Percentiles rank a stretch among this genome's conserved stretches.
These are phyloP conservation scores for Crenuchus spilurus DNA, from an alignment of 2,797 vertebrate genomes.

Conservation along the genomic window DNA sequence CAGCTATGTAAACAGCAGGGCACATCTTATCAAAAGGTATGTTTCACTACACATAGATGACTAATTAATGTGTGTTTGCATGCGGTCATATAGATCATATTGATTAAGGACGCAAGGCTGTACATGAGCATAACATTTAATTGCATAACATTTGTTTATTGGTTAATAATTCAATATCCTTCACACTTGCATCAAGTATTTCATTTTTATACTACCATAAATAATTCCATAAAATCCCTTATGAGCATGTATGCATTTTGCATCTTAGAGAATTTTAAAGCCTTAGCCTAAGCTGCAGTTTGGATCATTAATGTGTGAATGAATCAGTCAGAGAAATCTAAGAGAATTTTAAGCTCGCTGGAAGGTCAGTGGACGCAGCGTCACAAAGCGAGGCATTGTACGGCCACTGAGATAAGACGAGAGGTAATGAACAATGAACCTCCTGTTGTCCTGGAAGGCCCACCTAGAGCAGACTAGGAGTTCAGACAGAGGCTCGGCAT, in stretches of 20 bases:
- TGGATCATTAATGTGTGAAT: conserved; percentile 18
- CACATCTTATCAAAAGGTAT: conserved; percentile 99
- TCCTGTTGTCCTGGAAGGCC: conserved; percentile 55
- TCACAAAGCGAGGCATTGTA: conserved; percentile 41
- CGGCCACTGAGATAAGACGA: conserved; percentile 42
- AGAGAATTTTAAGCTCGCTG: conserved; percentile 29
- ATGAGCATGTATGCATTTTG: conserved; percentile 51
- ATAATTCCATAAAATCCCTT: conserved; percentile 60
- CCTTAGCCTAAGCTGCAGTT: conserved; percentile 17
- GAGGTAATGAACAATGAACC: conserved; percentile 29
- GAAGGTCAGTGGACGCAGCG: conserved; percentile 36
- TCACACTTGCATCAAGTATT: conserved; percentile 28
- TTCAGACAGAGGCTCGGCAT: conserved; percentile 13
- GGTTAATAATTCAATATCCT: conserved; percentile 41
- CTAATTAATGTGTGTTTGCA: background rate
- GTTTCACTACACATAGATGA: conserved; percentile 76
- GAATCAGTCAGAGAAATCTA: conserved; percentile 39
- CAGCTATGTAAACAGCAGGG: conserved; percentile 99
- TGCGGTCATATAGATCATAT: background rate
- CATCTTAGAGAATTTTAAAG: conserved; percentile 51
- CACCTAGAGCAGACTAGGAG: conserved; percentile 51
- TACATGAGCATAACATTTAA: background rate
- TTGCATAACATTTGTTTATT: conserved; percentile 24
- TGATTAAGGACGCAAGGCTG: background rate
- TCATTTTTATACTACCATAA: conserved; percentile 55